These are phyloP conservation scores for Myotis pilosus DNA, from an alignment of 2,797 vertebrate species.

Conservation along the genomic window DNA sequence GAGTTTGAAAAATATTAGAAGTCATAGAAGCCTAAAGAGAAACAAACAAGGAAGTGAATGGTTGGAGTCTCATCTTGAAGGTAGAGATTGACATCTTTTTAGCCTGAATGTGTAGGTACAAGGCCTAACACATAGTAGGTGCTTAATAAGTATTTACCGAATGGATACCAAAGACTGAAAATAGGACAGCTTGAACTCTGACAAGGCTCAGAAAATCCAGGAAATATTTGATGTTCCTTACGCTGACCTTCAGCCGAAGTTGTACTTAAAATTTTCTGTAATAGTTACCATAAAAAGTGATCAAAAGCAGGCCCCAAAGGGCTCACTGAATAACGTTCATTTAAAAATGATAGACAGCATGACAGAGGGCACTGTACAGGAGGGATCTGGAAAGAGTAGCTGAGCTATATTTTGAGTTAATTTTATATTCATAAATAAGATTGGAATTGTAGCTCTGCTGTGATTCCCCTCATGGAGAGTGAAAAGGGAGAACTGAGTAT, in stretches of 20 bases:
- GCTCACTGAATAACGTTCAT: not conserved
- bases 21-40: not conserved
- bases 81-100: not conserved
- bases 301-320: not conserved
- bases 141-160: not conserved
- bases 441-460: constrained; percentile 26
- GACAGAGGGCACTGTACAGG: not conserved
- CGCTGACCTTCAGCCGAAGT: not conserved
- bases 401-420: constrained; percentile 48
- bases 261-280: not conserved
- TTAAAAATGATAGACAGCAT: constrained; percentile 24
- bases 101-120: not conserved
- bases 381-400: not conserved
- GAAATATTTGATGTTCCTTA: not conserved
- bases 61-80: not conserved
- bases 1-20: not conserved
- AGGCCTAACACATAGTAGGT: not conserved
- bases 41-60: not conserved
- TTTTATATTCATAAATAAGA: constrained; percentile 67
- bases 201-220: not conserved
- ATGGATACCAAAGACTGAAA: not conserved
- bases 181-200: not conserved
- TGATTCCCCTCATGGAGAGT: constrained; percentile 50
- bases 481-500: constrained; percentile 6
- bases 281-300: not conserved